These are phyloP conservation scores for Nothoprocta perdicaria DNA, from an alignment of 2,113 vertebrate species.

Conservation along the genomic window DNA sequence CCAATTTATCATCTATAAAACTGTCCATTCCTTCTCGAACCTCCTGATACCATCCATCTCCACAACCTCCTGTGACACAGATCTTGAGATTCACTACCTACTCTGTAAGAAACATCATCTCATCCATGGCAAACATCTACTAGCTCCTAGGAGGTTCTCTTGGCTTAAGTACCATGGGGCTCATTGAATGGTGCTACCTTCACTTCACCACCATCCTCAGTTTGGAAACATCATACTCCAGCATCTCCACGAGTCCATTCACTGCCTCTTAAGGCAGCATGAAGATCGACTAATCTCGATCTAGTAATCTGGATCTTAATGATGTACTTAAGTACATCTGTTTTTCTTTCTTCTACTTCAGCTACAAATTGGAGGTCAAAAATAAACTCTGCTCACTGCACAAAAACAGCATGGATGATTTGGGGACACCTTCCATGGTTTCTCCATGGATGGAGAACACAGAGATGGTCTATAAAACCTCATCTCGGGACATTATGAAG, in stretches of 20 bases:
- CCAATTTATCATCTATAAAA: background rate
- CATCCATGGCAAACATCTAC: background rate
- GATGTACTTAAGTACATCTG: background rate
- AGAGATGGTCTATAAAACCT: background rate
- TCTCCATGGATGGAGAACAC: background rate
- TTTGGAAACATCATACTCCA: background rate
- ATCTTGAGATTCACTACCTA: background rate
- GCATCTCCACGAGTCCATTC: accelerated
- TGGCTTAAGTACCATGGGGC: background rate
- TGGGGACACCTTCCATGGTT: background rate
- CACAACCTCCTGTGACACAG: background rate
- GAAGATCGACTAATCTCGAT: background rate
- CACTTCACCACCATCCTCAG: background rate
- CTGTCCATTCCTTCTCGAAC: background rate
- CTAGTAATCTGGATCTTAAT: too few species aligned
- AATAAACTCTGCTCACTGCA: background rate
- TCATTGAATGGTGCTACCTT: background rate
- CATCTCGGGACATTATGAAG: too few species aligned
- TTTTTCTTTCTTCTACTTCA: background rate
- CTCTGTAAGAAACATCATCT: background rate
- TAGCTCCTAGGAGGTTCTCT: background rate
- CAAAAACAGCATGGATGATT: background rate
- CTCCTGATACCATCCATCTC: too few species aligned
- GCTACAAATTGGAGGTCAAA: background rate
- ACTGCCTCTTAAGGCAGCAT: background rate